Percentiles rank a stretch among this genome's conserved stretches.
phyloP scores from a whole-genome alignment of 37 sponge, comb jelly and placozoan species.

The Halichondria panicea region DNA sequence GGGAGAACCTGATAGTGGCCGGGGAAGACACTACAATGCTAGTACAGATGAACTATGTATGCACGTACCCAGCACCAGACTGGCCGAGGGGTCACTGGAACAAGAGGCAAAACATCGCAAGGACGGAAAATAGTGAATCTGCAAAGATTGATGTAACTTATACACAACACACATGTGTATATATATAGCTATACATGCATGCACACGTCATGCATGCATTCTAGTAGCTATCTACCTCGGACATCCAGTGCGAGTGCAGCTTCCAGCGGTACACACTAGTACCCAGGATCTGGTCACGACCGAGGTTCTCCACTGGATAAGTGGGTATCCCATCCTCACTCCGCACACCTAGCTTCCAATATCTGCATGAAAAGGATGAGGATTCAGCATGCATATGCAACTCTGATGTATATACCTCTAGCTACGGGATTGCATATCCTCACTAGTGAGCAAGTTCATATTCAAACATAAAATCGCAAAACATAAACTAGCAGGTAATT shows the following conservation, averaged over 20 bases:
- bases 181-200: no score
- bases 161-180: no score
- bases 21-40: no score
- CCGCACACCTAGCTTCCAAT: constrained; percentile 69
- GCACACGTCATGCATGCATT: background rate
- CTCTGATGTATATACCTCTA: background rate
- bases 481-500: no score
- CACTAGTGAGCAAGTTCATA: background rate
- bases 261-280: constrained; percentile 63
- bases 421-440: background rate
- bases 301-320: constrained; percentile 34
- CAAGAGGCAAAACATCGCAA: constrained; percentile 50
- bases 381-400: background rate
- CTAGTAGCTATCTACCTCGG: constrained; percentile 36
- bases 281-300: constrained; percentile 25
- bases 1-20: no score
- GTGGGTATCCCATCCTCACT: constrained; percentile 62
- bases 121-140: constrained; percentile 52
- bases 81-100: constrained; percentile 50
- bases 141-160: no score
- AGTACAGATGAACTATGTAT: background rate
- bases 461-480: background rate
- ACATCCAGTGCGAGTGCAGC: constrained; percentile 69
- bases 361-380: constrained; percentile 24
- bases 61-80: constrained; percentile 64